Conservation (phyloP, 2,888 invertebrate species). For the Lomographa bimaculata region DNA sequence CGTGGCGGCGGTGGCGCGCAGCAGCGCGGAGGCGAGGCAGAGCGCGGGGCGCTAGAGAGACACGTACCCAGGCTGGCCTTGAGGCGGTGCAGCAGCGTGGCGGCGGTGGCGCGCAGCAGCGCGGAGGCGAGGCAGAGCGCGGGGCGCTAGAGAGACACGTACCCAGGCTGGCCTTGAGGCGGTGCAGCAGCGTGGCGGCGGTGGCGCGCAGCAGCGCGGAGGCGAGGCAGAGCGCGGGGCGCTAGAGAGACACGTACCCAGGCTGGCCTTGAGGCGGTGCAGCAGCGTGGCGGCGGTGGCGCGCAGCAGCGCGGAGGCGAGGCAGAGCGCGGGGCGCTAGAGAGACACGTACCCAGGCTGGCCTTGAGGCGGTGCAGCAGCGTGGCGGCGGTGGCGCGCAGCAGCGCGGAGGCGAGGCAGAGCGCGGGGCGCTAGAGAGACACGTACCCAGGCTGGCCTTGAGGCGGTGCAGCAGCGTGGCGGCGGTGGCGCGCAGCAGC, state of each 20-base stretch:
- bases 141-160: conserved; percentile 14
- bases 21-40: conserved; percentile 71
- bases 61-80: no score
- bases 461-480: no score
- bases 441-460: no score
- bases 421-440: conserved; percentile 73
- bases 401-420: conserved; percentile 71
- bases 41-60: conserved; percentile 73
- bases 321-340: conserved; percentile 58
- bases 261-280: conserved; percentile 88
- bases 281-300: no score
- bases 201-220: conserved; percentile 84
- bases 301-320: conserved; percentile 84
- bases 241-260: conserved; percentile 82
- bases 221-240: conserved; percentile 56
- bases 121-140: no score
- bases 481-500: no score
- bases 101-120: no score
- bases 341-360: conserved; percentile 11
- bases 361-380: conserved; percentile 91
- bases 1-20: conserved; percentile 87
- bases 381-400: conserved; percentile 87
- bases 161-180: conserved; percentile 48
- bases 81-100: no score
- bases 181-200: no score